Conservation (phyloP, 30 jellyfish, hydroid and myxozoan genomes). For the Phacellophora camtschatica region DNA sequence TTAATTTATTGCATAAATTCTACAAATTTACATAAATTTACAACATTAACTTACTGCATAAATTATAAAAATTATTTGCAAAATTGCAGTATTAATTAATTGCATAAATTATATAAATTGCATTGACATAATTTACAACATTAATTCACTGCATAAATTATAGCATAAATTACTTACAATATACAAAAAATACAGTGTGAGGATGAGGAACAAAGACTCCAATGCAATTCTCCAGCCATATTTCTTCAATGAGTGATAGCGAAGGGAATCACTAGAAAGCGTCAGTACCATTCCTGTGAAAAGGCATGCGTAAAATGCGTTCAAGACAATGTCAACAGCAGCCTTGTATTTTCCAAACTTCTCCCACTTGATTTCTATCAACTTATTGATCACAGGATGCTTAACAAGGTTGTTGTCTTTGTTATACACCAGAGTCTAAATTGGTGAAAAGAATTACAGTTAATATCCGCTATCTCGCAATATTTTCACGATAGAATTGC, state of each 20-base stretch:
- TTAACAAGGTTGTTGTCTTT: conserved; percentile 53
- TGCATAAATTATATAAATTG: too few relatives aligned
- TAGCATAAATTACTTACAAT: conserved; percentile 53
- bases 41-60: too few relatives aligned
- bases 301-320: conserved; percentile 50
- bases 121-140: too few relatives aligned
- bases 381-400: conserved; percentile 78
- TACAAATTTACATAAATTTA: too few relatives aligned
- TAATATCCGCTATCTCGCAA: too few relatives aligned
- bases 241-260: conserved; percentile 27
- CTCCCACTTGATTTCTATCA: conserved; percentile 85
- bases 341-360: conserved; percentile 59
- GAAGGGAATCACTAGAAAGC: not conserved
- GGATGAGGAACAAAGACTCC: conserved; percentile 67
- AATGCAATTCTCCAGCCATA: conserved; percentile 74
- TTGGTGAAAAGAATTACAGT: not conserved
- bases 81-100: too few relatives aligned
- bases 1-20: too few relatives aligned
- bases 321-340: conserved; percentile 32
- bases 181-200: conserved; percentile 66
- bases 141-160: too few relatives aligned
- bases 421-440: conserved; percentile 36
- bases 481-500: too few relatives aligned
- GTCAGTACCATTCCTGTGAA: conserved; percentile 57
- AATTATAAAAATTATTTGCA: too few relatives aligned